Evolutionary conservation across 2,113 vertebrate genomes (phyloP).

Genomic region (Alligator mississippiensis): DNA sequence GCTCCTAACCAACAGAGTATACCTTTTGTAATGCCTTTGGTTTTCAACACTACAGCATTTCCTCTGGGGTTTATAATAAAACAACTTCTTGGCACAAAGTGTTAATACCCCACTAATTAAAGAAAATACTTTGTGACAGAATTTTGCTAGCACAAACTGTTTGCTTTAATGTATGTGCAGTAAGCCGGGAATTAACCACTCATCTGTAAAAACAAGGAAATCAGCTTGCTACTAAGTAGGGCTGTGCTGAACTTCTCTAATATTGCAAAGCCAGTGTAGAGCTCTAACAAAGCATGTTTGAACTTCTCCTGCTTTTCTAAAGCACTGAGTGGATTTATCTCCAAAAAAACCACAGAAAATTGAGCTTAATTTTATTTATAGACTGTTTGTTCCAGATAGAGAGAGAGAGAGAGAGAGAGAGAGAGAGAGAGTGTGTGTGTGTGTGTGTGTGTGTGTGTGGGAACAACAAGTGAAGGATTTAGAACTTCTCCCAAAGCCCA

Average conservation of each 20-base stretch:
- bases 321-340: no score
- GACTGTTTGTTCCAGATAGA: background rate
- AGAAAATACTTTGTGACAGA: background rate
- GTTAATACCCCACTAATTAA: background rate
- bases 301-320: background rate
- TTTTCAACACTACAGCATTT: background rate
- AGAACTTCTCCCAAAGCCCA: background rate
- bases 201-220: background rate
- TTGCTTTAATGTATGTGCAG: background rate
- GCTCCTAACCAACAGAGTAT: background rate
- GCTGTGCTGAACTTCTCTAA: background rate
- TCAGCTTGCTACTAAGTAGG: background rate
- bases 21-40: no score
- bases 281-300: background rate
- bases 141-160: background rate
- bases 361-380: background rate
- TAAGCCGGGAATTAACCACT: background rate
- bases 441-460: no score
- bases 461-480: background rate
- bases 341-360: background rate
- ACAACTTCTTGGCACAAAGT: background rate
- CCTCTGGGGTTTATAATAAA: background rate
- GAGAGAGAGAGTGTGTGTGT: no score
- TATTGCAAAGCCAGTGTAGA: background rate
- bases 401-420: no score